Evolutionary conservation across 1,140 invertebrate genomes (phyloP), one percentile per base, ranked within the genome.

Genomic region (Aphelinus atriplicis): DNA sequence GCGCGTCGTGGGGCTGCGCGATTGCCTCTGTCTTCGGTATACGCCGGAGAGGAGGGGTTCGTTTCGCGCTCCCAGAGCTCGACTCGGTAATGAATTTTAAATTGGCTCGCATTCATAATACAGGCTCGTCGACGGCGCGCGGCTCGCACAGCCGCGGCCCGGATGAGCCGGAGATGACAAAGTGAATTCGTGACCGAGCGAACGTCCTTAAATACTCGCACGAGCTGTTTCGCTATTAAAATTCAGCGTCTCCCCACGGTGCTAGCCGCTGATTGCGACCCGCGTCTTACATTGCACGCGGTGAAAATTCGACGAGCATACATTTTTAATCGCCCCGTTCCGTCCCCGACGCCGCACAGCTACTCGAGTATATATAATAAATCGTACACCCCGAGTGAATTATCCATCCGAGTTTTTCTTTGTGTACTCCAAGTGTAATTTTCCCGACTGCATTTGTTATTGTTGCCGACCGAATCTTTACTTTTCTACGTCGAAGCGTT

Each of bases 11-110:
- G 4, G 26, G 26, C 7, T 9, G 9, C 42, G 50, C 45, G 48
- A 2, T 26, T n/a, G 1, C 64, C 45, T 51, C 64, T 66, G 42
- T 66, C 26, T 26, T 26, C 26, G 26, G 26, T 26, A 26, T 26
- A 26, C 26, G 26, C 26, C 26, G 26, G 26, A 26, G 26, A 26
- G 26, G 7, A 9, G 61, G 53, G 61, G 53, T 71, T 62, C 48
- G 68, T 5, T 62, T 71, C 68, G 47, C 71, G 62, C 76, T 73
- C 76, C 69, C 70, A 53, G 56, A 55, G 66, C 55, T 64, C 81
- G 77, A 74, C 78, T 82, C 80, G 66, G 81, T 88, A 87, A 87
- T 88, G 85, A 88, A 87, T 88, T 87, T 88, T 85, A 86, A 87
- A 88, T 87, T 87, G 82, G 82, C 84, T 82, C 71, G 75, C 84